A percentile compares a stretch with the other conserved stretches of the same genome.
Evolutionary conservation across 2,113 vertebrate species (phyloP).

Genomic region (Tragelaphus strepsiceros): DNA sequence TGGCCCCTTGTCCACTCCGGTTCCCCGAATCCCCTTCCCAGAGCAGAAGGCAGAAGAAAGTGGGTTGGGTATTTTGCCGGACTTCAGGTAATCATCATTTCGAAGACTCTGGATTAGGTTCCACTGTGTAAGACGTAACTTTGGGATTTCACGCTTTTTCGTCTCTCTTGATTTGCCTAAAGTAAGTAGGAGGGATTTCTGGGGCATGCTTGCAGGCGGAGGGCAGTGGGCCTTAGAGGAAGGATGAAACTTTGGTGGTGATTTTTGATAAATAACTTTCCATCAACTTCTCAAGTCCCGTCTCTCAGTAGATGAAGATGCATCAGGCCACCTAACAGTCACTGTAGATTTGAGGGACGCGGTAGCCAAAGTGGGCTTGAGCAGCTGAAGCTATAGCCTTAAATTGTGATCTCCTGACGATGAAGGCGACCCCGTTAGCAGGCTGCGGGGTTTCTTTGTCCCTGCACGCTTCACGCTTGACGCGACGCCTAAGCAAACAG

Average conservation of each 20-base stretch:
- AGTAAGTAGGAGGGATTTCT: background rate
- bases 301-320: background rate
- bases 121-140: background rate
- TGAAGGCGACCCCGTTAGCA: background rate
- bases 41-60: background rate
- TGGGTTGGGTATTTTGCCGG: background rate
- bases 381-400: background rate
- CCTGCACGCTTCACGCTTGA: background rate
- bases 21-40: background rate
- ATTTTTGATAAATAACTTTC: slow-evolving; percentile 24
- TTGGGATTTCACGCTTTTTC: background rate
- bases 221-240: background rate
- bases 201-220: background rate
- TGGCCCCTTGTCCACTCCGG: background rate
- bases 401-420: background rate
- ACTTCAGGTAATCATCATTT: background rate
- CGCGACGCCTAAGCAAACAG: background rate
- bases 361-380: background rate
- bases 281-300: background rate
- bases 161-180: background rate
- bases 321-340: background rate
- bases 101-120: background rate
- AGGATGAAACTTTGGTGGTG: background rate
- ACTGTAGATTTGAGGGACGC: background rate
- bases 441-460: slow-evolving; percentile 49